Base-by-base conservation (phyloP, 2,113 vertebrate species). In the Bujurquina vittata region DNA sequence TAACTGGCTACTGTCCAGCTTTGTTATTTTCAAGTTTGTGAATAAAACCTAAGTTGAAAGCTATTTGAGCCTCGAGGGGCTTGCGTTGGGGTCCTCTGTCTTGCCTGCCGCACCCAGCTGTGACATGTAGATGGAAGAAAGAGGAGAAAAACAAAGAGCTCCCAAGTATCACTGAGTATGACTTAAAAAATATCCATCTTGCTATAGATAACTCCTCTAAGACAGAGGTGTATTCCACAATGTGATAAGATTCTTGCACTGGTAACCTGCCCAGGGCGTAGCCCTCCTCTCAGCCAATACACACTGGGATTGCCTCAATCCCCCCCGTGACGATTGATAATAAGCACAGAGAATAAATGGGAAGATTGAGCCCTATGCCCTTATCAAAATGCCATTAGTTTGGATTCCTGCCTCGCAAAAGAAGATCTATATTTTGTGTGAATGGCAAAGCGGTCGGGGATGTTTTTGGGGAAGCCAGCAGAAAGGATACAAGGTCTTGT, bases 361-460 rank as follows among this genome's bases (percentile, higher is more conserved):
- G 58, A 49, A 57, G 31, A 74, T 77, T 43, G 73, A 92, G 81
- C 84, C 61, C 12, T 67, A 6, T 88, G 87, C 69, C 84, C 77
- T 90, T 88, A 87, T 74, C 89, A 89, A 82, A 73, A 88, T 86
- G 77, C 23, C 80, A 77, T 91, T 88, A 87, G 88, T 83, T 82
- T 87, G 43, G 49, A 87, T 37, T 55, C 29, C 33, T 86, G 43
- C 62, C 40, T 75, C 60, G 77, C 33, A 76, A 65, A 74, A 72
- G 31, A 86, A 55, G 59, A 10, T 73, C 59, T 29, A 59, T 72
- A 67, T 77, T 87, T 82, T 75, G 75, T 46, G 8, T 59, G 57
- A 75, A 69, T 0, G 10, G 10, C 49, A 18, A 85, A 58, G 5
- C 33, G 62, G 29, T 75, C 81, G 8, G 22, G 26, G 49, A n/a